Evolutionary conservation across 92 coral and sea anemone genomes (phyloP).

Genomic region (Phenganax marumi): DNA sequence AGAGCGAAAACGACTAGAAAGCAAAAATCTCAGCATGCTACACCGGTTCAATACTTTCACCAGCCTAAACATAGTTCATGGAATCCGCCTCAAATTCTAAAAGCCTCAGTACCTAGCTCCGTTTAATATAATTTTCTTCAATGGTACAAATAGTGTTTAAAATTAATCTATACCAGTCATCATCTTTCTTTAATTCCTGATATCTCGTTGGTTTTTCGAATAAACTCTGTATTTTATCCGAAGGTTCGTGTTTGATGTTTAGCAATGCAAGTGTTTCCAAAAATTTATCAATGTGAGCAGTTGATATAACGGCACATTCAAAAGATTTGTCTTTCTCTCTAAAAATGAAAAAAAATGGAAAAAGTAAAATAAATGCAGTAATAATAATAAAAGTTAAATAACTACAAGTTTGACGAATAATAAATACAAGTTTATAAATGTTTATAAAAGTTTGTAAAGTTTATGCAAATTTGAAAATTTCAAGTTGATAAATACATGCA

Average conservation of each 20-base stretch:
- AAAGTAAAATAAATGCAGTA: not conserved
- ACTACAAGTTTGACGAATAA: too few relatives aligned
- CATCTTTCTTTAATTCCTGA: constrained; percentile 66
- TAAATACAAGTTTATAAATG: too few relatives aligned
- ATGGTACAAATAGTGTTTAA: constrained; percentile 45
- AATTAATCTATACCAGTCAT: constrained; percentile 76
- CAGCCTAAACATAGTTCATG: too few relatives aligned
- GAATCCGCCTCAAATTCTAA: too few relatives aligned
- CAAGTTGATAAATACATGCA: too few relatives aligned
- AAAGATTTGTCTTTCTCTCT: constrained; percentile 27
- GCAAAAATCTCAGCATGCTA: too few relatives aligned
- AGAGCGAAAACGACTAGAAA: too few relatives aligned
- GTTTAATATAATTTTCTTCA: not conserved
- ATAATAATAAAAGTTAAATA: too few relatives aligned
- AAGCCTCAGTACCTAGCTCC: too few relatives aligned
- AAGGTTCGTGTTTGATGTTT: constrained; percentile 59
- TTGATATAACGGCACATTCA: constrained; percentile 67
- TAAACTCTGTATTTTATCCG: constrained; percentile 55
- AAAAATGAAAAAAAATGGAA: not conserved
- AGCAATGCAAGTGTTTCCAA: constrained; percentile 76
- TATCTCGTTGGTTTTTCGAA: constrained; percentile 59
- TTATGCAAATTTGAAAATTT: too few relatives aligned
- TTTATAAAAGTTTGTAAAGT: too few relatives aligned
- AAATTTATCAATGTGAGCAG: constrained; percentile 89
- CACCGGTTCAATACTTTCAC: too few relatives aligned